Conservation (phyloP, 2,797 vertebrate genomes). For the Syngnathus rostellatus region DNA sequence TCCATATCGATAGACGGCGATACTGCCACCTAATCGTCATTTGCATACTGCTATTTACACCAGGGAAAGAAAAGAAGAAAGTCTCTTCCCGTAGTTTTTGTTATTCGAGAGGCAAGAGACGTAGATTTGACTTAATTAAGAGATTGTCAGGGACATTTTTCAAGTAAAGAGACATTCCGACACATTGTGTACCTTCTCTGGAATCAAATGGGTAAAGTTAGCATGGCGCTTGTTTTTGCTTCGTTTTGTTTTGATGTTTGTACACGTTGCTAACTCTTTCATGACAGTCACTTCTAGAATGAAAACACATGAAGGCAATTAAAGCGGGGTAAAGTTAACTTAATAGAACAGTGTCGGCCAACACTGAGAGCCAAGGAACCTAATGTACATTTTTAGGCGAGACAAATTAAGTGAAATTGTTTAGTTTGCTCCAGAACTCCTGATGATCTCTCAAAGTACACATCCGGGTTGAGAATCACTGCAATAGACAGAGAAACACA, state of each 20-base stretch:
- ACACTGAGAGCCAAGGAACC: too few relatives aligned
- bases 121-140: background rate
- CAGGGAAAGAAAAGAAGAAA: background rate
- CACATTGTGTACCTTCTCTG: background rate
- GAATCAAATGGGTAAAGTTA: background rate
- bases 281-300: background rate
- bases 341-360: too few relatives aligned
- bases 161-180: background rate
- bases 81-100: background rate
- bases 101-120: background rate
- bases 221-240: background rate
- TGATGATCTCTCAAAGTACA: too few relatives aligned
- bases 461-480: too few relatives aligned
- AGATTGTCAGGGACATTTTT: background rate
- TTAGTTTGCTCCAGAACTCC: too few relatives aligned
- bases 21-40: too few relatives aligned
- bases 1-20: too few relatives aligned
- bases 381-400: too few relatives aligned
- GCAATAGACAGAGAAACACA: too few relatives aligned
- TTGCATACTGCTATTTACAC: background rate
- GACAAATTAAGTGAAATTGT: too few relatives aligned
- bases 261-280: background rate
- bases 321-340: too few relatives aligned
- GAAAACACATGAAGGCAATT: background rate
- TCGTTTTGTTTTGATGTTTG: background rate